Conservation (phyloP, 1,140 invertebrate genomes). For the Liolophura sinensis region DNA sequence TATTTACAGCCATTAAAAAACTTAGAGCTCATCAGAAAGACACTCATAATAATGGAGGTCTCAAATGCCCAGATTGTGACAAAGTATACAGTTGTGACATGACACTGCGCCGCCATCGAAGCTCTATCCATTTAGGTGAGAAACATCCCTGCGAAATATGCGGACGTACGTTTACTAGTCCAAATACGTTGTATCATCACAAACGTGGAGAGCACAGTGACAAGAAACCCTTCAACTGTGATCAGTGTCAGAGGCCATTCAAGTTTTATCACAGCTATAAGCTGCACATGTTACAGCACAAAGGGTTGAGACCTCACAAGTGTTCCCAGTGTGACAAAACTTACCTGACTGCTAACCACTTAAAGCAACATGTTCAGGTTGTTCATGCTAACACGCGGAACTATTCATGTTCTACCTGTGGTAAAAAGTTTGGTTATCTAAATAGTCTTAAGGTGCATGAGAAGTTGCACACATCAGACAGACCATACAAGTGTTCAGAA, state of each 20-base stretch:
- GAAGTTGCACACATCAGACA: conserved; percentile 80
- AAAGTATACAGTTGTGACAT: conserved; percentile 90
- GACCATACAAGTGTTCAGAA: conserved; percentile 75
- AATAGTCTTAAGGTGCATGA: conserved; percentile 82
- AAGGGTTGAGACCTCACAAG: conserved; percentile 60
- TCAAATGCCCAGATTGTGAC: conserved; percentile 76
- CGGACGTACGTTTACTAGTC: conserved; percentile 62
- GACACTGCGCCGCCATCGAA: conserved; percentile 87
- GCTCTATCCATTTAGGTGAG: conserved; percentile 72
- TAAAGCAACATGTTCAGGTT: conserved; percentile 45
- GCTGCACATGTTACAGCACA: conserved; percentile 62
- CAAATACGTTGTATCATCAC: conserved; percentile 62
- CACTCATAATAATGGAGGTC: conserved; percentile 2
- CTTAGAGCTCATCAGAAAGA: conserved; percentile 3
- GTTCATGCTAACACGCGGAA: conserved; percentile 36
- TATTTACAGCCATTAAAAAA: conserved; percentile 1
- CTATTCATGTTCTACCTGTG: conserved; percentile 41
- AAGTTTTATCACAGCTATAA: conserved; percentile 63
- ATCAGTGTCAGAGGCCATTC: conserved; percentile 64
- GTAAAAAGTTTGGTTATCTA: conserved; percentile 84
- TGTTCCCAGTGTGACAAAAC: conserved; percentile 62
- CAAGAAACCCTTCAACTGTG: conserved; percentile 64
- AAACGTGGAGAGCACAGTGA: conserved; percentile 55
- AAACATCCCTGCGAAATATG: conserved; percentile 61
- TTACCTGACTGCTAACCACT: conserved; percentile 45